Evolutionary conservation across 1,140 invertebrate species (phyloP).

Genomic region (Aphaenogaster rudis): DNA sequence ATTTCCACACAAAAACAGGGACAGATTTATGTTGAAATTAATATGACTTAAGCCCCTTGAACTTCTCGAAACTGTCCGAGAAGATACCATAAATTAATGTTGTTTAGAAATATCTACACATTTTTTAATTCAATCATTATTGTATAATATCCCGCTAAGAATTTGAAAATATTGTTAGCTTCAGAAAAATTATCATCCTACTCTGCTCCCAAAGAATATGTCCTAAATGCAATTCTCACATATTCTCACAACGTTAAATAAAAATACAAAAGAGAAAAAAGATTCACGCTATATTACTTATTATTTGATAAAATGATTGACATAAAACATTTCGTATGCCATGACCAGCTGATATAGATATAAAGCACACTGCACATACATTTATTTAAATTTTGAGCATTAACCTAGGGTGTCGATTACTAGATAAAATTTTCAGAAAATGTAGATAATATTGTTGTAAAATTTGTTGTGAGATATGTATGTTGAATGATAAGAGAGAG

Average conservation of each 20-base stretch:
- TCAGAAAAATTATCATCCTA: not conserved
- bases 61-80: not conserved
- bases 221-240: not conserved
- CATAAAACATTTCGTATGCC: not conserved
- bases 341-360: not conserved
- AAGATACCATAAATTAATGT: not conserved
- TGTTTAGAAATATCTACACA: not conserved
- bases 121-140: not conserved
- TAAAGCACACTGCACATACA: not conserved
- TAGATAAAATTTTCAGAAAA: not conserved
- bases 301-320: not conserved
- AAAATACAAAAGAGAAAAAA: not conserved
- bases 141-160: not conserved
- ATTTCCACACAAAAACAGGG: not conserved
- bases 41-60: not conserved
- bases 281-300: not conserved
- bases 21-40: not conserved
- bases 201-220: not conserved
- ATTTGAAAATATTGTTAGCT: not conserved
- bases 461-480: not conserved
- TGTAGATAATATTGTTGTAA: not conserved
- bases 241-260: not conserved
- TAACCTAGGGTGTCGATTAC: not conserved
- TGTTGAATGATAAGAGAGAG: not conserved
- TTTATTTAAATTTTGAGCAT: slow-evolving; percentile 19